Base-by-base conservation (phyloP, 1,140 invertebrate species). In the Eulimnadia texana region DNA sequence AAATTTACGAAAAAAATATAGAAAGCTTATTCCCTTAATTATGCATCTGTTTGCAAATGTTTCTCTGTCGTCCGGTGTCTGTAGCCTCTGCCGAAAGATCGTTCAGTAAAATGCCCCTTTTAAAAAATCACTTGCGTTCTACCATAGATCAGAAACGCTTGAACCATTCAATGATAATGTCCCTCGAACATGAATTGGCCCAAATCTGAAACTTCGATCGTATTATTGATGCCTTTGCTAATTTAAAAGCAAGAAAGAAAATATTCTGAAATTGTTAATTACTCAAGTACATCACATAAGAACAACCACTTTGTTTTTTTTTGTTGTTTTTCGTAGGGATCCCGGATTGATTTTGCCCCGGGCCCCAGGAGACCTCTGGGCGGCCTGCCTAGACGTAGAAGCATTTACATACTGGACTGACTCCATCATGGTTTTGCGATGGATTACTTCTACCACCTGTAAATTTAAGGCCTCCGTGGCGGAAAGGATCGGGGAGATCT, bases 71-170 rank as follows among this genome's bases (percentile, higher is more conserved):
- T 10, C 52, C 52, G 16, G 52, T 53, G 11, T 53, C 52, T 13
- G 52, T 53, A 13, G 52, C 52, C 10, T 53, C 52, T 53, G 52
- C 2, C 19, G 52, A 53, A 19, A 10, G 52, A 53, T 53, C 52
- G 10, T 53, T 53, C 20, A 53, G 52, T 19, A 53, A 53, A 25
- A 53, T 53, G 52, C 19, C 52, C 20, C 52, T 53, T 19, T 10
- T 53, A 53, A 53, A 53, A 53, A 53, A 53, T 19, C 52, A 53
- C 52, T 53, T 53, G 52, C 52, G 52, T 19, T 53, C 20, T 19
- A 53, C 52, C 19, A 53, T 53, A 19, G 52, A 19, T 1, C 52
- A 53, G 1, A 19, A 53, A 53, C 52, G 52, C 10, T 19, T 53
- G 24, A 1, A 53, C 19, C 52, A 53, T 53, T 50, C 19, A 50